Percentiles rank a stretch among this genome's conserved stretches.
phyloP scores from a whole-genome alignment of 2,888 invertebrate species.

The Heliconius sara region DNA sequence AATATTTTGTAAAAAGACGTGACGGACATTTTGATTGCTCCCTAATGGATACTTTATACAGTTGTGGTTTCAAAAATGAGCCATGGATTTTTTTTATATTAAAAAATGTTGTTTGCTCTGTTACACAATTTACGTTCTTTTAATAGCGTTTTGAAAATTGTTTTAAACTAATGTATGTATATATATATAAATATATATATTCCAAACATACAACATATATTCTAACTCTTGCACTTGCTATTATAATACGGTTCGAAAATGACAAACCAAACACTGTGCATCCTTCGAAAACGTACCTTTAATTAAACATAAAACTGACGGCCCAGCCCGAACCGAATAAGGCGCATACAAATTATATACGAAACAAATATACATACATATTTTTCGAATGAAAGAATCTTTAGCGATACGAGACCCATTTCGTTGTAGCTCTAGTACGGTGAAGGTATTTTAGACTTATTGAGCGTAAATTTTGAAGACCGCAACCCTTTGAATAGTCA shows the following conservation, averaged over 20 bases:
- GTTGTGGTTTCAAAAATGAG: constrained; percentile 46
- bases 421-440: constrained; percentile 53
- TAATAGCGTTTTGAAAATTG: constrained; percentile 34
- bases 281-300: constrained; percentile 47
- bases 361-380: too few relatives aligned
- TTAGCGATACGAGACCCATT: constrained; percentile 25
- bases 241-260: neutral
- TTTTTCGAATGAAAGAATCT: constrained; percentile 52
- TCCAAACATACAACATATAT: too few relatives aligned
- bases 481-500: constrained; percentile 84
- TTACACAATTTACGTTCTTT: constrained; percentile 39
- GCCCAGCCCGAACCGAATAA: constrained; percentile 55
- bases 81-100: constrained; percentile 42
- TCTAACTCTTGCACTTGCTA: neutral
- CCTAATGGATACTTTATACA: constrained; percentile 50
- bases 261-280: neutral
- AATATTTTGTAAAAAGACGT: constrained; percentile 54
- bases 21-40: constrained; percentile 55
- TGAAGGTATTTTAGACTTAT: constrained; percentile 78
- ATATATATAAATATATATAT: neutral
- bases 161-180: constrained; percentile 11
- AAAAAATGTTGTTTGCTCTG: constrained; percentile 41
- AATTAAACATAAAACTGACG: constrained; percentile 54
- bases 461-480: constrained; percentile 83
- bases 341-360: constrained; percentile 53